Percentiles rank a stretch among this genome's conserved stretches.
Evolutionary conservation across 2,797 vertebrate genomes (phyloP).

Genomic region (Rhinella marina): DNA sequence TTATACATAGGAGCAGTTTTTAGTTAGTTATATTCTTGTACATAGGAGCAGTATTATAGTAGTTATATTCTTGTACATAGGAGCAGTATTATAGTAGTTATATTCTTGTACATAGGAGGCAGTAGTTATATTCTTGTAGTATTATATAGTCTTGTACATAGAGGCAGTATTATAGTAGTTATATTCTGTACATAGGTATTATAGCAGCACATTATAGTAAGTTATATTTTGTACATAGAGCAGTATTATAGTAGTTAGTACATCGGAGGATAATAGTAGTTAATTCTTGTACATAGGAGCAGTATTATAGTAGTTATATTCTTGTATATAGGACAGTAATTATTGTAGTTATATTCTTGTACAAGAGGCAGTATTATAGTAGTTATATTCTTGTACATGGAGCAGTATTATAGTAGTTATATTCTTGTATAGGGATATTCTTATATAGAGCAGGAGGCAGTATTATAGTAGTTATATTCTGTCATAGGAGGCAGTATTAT

Average conservation of each 20-base stretch:
- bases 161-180: slow-evolving; percentile 1
- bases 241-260: slow-evolving; percentile 8
- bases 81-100: slow-evolving; percentile 1
- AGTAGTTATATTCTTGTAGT: neutral
- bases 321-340: neutral
- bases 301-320: neutral
- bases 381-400: slow-evolving; percentile 9
- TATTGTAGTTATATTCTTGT: slow-evolving; percentile 3
- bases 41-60: neutral
- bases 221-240: neutral
- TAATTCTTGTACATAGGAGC: neutral
- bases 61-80: neutral
- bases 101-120: neutral
- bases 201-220: neutral
- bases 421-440: slow-evolving; percentile 6
- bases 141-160: too few species aligned
- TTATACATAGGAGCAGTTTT: neutral
- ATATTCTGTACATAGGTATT: slow-evolving; percentile 4
- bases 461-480: slow-evolving; percentile 3
- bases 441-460: neutral
- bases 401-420: neutral
- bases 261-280: neutral
- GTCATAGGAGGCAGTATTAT: slow-evolving; percentile 2
- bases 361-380: slow-evolving; percentile 1
- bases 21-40: slow-evolving; percentile 20